Evolutionary conservation across 1,140 invertebrate genomes (phyloP).

Genomic region (Atta colombica): DNA sequence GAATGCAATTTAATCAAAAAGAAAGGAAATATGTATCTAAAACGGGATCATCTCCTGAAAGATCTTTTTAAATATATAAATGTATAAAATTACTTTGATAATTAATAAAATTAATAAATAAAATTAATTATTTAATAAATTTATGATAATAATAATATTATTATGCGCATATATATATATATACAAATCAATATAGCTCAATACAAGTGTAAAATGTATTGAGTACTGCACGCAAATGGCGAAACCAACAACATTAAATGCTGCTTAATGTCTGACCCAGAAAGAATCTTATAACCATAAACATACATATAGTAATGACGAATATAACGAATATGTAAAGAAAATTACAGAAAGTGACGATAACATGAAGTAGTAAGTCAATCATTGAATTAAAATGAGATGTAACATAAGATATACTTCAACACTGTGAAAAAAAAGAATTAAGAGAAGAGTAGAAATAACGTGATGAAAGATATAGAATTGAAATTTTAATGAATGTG

Average conservation of each 20-base stretch:
- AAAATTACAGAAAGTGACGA: neutral
- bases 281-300: conserved; percentile 13
- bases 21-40: neutral
- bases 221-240: conserved; percentile 25
- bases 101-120: neutral
- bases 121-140: neutral
- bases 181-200: neutral
- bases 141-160: neutral
- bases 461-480: neutral
- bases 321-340: neutral
- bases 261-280: conserved; percentile 17
- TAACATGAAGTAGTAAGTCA: neutral
- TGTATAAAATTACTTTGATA: neutral
- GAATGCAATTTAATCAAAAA: neutral
- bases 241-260: conserved; percentile 11
- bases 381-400: neutral
- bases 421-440: neutral
- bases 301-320: neutral
- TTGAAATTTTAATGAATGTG: neutral
- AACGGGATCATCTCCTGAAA: neutral
- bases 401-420: neutral
- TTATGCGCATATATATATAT: neutral
- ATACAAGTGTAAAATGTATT: conserved; percentile 15
- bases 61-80: neutral
- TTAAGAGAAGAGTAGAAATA: neutral